phyloP scores from a whole-genome alignment of 2,113 vertebrate genomes.

The Psephotus haematonotus region DNA sequence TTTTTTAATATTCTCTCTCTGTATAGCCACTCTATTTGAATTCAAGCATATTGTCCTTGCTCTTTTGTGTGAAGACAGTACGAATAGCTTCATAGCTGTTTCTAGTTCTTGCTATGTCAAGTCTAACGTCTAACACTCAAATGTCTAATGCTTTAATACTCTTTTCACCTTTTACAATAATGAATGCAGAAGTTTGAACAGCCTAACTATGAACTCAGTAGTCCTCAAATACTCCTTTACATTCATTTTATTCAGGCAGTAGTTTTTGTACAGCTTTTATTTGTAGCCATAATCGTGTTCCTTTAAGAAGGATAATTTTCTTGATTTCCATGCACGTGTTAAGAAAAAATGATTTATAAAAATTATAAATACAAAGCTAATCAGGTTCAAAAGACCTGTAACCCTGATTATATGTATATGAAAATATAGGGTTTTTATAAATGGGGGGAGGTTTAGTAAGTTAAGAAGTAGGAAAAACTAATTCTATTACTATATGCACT shows the following conservation, averaged over 20 bases:
- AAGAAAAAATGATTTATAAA: not conserved
- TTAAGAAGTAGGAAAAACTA: not conserved
- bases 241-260: not conserved
- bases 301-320: not conserved
- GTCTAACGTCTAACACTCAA: not conserved
- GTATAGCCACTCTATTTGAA: not conserved
- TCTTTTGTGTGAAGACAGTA: not conserved
- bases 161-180: not conserved
- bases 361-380: not conserved
- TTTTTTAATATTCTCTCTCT: not conserved
- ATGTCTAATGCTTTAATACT: not conserved
- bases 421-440: not conserved
- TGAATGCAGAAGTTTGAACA: not conserved
- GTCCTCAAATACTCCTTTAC: not conserved
- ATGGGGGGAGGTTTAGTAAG: not conserved
- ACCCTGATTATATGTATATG: not conserved
- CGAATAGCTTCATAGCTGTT: not conserved
- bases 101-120: not conserved
- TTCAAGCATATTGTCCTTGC: not conserved
- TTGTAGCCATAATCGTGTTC: not conserved
- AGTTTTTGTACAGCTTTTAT: not conserved
- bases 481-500: not conserved
- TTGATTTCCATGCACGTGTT: not conserved
- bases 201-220: not conserved
- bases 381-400: not conserved